These are phyloP conservation scores for Megastigmus dorsalis DNA, from an alignment of 2,888 invertebrate genomes.

Conservation along the genomic window DNA sequence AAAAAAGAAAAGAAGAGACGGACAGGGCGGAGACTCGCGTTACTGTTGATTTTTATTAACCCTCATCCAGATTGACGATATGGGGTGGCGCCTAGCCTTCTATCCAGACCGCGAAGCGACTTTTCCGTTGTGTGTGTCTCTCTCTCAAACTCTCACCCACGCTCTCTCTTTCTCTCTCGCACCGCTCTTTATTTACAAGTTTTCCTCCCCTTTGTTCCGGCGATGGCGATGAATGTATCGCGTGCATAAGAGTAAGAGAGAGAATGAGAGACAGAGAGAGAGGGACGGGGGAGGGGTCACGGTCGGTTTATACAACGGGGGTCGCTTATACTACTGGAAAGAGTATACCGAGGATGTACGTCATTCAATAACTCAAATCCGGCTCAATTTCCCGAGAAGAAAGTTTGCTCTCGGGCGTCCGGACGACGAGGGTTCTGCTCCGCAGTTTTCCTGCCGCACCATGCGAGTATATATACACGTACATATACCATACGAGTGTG, in stretches of 20 bases:
- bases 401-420: conserved; percentile 61
- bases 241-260: conserved; percentile 36
- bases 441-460: neutral
- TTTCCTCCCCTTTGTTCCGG: conserved; percentile 55
- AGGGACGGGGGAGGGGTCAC: conserved; percentile 56
- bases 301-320: conserved; percentile 54
- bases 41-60: conserved; percentile 62
- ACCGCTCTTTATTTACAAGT: conserved; percentile 69
- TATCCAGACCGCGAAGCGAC: neutral
- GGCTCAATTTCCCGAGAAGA: conserved; percentile 71
- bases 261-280: too few relatives aligned
- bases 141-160: neutral
- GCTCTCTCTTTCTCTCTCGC: neutral
- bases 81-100: conserved; percentile 42
- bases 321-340: conserved; percentile 51
- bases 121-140: conserved; percentile 10
- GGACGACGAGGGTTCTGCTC: neutral
- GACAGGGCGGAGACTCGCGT: neutral
- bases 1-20: neutral
- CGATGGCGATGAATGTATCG: conserved; percentile 65
- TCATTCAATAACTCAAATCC: conserved; percentile 71
- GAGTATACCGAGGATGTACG: conserved; percentile 49
- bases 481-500: too few relatives aligned
- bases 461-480: neutral
- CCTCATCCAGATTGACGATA: conserved; percentile 55